Evolutionary conservation across 2,888 invertebrate genomes (phyloP).

Genomic region (Plebejus melissa): DNA sequence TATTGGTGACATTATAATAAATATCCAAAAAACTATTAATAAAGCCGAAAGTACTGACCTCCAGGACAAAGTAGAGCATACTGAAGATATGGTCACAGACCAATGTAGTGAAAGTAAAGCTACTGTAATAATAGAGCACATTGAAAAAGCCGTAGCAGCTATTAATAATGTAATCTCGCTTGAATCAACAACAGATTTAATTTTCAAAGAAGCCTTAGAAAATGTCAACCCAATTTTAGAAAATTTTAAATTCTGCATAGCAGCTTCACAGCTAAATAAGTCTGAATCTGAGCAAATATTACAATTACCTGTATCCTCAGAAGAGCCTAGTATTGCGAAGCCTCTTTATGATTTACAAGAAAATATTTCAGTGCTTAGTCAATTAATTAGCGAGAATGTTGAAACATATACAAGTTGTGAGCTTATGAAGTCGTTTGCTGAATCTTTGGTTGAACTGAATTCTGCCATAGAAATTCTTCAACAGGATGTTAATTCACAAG

Average conservation of each 20-base stretch:
- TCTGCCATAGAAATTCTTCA: constrained; percentile 66
- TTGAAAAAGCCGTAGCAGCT: constrained; percentile 59
- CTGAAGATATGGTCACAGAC: constrained; percentile 46
- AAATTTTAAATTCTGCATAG: constrained; percentile 59
- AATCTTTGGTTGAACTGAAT: constrained; percentile 66
- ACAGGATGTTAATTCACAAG: constrained; percentile 67
- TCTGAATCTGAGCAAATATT: constrained; percentile 48
- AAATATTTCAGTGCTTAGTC: constrained; percentile 56
- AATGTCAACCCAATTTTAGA: constrained; percentile 59
- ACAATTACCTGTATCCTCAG: constrained; percentile 61
- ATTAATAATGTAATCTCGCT: constrained; percentile 52
- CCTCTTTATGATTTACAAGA: constrained; percentile 60
- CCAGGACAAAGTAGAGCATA: constrained; percentile 54
- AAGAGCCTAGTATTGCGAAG: constrained; percentile 58
- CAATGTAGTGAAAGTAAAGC: constrained; percentile 45
- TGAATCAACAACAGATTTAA: constrained; percentile 46
- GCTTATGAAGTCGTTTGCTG: constrained; percentile 59
- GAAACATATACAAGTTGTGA: constrained; percentile 50
- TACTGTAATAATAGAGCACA: constrained; percentile 52
- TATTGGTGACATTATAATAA: constrained; percentile 46
- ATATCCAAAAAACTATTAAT: constrained; percentile 57
- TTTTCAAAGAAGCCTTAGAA: constrained; percentile 49
- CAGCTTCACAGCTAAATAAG: constrained; percentile 41
- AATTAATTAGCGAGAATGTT: constrained; percentile 57
- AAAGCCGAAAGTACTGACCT: constrained; percentile 54